Conservation (phyloP, 2,888 invertebrate species). For the Amorpha juglandis region DNA sequence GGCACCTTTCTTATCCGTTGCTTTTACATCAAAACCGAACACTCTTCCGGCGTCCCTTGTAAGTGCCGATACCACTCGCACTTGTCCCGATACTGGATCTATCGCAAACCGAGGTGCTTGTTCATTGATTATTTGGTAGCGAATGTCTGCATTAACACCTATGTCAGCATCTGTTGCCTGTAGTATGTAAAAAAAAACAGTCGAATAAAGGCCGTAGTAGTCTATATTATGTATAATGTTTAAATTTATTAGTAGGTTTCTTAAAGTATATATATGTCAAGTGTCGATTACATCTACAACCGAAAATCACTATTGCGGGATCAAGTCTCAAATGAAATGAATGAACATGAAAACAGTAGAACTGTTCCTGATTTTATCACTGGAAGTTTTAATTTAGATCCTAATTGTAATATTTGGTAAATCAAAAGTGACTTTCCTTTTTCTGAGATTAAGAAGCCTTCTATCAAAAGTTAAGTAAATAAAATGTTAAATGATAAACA, state of each 20-base stretch:
- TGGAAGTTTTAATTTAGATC: no score
- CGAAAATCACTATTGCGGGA: no score
- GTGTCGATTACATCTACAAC: no score
- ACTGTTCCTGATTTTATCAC: no score
- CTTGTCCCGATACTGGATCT: conserved; percentile 90
- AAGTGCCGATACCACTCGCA: conserved; percentile 89
- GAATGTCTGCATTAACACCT: conserved; percentile 90
- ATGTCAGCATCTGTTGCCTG: conserved; percentile 90
- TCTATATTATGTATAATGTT: no score
- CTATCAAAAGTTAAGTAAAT: neutral
- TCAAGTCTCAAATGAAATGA: no score
- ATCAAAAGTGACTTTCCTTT: no score
- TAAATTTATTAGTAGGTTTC: no score
- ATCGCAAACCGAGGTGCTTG: conserved; percentile 90
- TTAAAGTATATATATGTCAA: no score
- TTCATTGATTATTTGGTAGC: conserved; percentile 92
- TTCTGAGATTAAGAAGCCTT: neutral
- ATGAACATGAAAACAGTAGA: no score
- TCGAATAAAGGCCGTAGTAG: no score
- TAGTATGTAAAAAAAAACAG: conserved; percentile 5
- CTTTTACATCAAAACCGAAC: conserved; percentile 94
- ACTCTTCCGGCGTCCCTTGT: conserved; percentile 89
- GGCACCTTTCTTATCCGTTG: conserved; percentile 91
- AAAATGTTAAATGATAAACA: conserved; percentile 27
- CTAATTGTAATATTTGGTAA: no score